Base-by-base conservation (phyloP, 2,797 vertebrate species). In the Acipenser ruthenus region DNA sequence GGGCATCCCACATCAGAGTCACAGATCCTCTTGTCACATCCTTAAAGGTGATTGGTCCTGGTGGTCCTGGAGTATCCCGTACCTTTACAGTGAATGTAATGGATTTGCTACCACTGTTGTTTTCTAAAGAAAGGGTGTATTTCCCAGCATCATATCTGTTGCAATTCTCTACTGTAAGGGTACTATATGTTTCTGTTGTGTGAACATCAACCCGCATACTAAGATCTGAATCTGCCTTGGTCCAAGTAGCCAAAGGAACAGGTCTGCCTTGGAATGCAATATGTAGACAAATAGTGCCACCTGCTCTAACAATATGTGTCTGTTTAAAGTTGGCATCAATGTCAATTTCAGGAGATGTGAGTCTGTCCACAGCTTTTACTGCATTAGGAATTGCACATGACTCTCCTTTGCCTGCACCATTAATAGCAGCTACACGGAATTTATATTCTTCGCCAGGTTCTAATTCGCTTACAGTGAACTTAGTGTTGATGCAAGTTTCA, bases 281-380 rank as follows among this genome's bases (percentile, higher is more conserved):
- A 65, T 87, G 91, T 50, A 99, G 83, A 70, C 88, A 89, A 62
- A 95, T 92, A 67, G 87, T 93, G 68, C 85, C 83, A 68, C 94
- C 95, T 53, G 92, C 92, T 83, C 94, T 94, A 50, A 99, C 85
- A 77, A 98, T 91, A 71, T 98, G 94, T 48, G 93, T 99, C 78
- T 98, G 97, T 79, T 93, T 98, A 83, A 99, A 98, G 72, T 83
- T 89, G 64, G 94, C 95, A 65, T 99, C 96, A 1, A 99, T 98
- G 72, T 97, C 94, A 69, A 99, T 92, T 77, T 95, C 93, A 71
- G 97, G 97, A 50, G 91, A 84, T 55, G 86, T 87, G 56, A 95
- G 83, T 68, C 93, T 92, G 72, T 99, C 96, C 49, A 93, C 71
- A 0, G 94, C 92, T 83, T 92, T 88, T 69, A 93, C 84, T 37